Evolutionary conservation across 2,888 invertebrate genomes (phyloP).

Genomic region (Brachylomia viminalis): DNA sequence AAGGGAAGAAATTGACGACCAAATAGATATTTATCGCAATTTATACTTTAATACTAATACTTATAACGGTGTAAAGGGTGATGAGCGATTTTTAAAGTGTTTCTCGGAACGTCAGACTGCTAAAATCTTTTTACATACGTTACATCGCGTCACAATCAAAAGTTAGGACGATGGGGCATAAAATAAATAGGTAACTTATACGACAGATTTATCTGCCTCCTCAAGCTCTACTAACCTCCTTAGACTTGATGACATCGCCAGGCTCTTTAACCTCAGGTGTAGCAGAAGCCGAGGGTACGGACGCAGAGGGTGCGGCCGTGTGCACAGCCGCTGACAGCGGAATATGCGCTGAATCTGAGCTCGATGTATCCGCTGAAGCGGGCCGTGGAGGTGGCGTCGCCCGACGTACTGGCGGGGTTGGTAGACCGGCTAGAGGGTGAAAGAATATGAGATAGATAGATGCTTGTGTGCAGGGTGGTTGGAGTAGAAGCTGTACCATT

Average conservation of each 20-base stretch:
- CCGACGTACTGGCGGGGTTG: slow-evolving; percentile 73
- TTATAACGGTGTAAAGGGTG: background rate
- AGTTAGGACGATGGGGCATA: background rate
- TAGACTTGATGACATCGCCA: slow-evolving; percentile 75
- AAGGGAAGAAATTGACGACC: background rate
- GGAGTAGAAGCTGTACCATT: slow-evolving; percentile 14
- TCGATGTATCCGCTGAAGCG: slow-evolving; percentile 90
- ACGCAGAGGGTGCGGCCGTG: slow-evolving; percentile 29
- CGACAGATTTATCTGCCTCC: background rate
- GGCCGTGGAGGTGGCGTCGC: slow-evolving; percentile 86
- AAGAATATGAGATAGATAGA: background rate
- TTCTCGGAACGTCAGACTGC: background rate
- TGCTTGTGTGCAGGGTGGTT: background rate
- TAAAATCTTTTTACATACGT: background rate
- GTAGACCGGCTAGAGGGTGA: slow-evolving; percentile 51
- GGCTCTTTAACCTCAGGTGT: slow-evolving; percentile 74
- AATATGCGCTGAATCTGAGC: slow-evolving; percentile 88
- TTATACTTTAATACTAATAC: background rate
- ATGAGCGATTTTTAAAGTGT: background rate
- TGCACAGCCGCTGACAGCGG: slow-evolving; percentile 79
- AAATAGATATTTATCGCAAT: background rate
- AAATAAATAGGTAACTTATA: background rate
- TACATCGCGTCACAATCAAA: background rate
- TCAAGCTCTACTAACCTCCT: slow-evolving; percentile 41
- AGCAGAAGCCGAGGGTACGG: slow-evolving; percentile 55